phyloP scores from a whole-genome alignment of 2,113 vertebrate species.

The Butorides virescens region DNA sequence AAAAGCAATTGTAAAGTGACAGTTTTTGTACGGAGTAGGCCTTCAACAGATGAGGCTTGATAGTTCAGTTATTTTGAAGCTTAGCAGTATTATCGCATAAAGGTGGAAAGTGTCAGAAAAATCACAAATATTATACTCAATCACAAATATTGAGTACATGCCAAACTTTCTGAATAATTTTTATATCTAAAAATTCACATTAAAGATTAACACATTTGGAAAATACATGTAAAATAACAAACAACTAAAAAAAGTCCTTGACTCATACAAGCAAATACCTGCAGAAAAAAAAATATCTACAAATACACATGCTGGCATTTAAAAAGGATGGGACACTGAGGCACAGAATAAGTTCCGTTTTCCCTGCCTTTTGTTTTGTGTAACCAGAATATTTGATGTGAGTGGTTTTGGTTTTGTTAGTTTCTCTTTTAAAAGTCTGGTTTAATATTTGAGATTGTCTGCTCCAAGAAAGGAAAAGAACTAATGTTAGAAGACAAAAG shows the following conservation, averaged over 20 bases:
- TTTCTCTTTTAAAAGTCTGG: neutral
- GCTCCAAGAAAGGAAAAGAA: neutral
- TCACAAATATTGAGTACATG: neutral
- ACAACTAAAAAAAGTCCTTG: neutral
- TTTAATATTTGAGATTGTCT: neutral
- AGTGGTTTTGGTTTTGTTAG: neutral
- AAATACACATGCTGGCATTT: neutral
- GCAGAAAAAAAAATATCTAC: neutral
- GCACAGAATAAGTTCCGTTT: neutral
- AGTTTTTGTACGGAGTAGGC: neutral
- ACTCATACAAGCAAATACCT: neutral
- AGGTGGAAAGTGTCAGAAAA: neutral
- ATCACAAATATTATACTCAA: too few relatives aligned
- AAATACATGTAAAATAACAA: neutral
- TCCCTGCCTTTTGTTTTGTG: neutral
- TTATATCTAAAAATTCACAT: neutral
- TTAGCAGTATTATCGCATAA: neutral
- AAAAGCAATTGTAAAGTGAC: neutral
- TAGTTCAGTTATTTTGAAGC: neutral
- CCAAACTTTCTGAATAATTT: neutral
- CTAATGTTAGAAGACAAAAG: neutral
- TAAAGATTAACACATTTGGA: neutral
- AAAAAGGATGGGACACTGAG: neutral
- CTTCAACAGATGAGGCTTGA: neutral
- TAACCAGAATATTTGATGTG: neutral